Evolutionary conservation across 1,140 invertebrate genomes (phyloP), one percentile per base, ranked within the genome.

Genomic region (Diorhabda elongata): DNA sequence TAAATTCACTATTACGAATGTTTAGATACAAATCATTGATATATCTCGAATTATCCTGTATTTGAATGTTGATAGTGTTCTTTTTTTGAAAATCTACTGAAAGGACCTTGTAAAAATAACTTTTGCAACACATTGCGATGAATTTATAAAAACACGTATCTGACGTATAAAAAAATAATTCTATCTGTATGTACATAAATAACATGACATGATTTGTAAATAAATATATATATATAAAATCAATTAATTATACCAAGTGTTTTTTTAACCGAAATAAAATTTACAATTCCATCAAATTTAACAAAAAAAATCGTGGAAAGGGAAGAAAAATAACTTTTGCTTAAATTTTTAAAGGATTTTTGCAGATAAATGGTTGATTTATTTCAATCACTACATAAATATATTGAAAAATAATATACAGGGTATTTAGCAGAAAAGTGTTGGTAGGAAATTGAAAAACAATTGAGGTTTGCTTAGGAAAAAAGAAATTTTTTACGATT

Each of bases 191-290:
- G 69, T 70, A 70, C 67, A 70, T 66, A 69, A 71, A 69, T 71
- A 71, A 8, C 66, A 71, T 66, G 64, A 71, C 58, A 71, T 71
- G 58, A 71, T 66, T 71, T 71, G 70, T 71, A 71, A 69, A 71
- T 71, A 71, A 71, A 56, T 52, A 64, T 56, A 42, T 64, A 9
- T 44, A 26, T 26, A 56, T 56, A 56, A 56, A 7, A 7, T 7
- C n/a, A 56, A 56, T 56, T 56, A 56, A 1, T 56, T 6, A 56
- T n/a, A 56, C 6, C 52, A 26, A 7, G 52, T 56, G 52, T 56
- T 56, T 56, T 6, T 7, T 56, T 56, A 7, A 56, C 52, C 52
- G 2, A 56, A 7, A 2, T 7, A 56, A 56, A 7, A 56, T 56
- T n/a, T 7, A 2, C 52, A 56, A 56, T 56, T 7, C 52, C 6